Base-by-base conservation (phyloP, 2,113 vertebrate species). In the Syngnathus floridae region DNA sequence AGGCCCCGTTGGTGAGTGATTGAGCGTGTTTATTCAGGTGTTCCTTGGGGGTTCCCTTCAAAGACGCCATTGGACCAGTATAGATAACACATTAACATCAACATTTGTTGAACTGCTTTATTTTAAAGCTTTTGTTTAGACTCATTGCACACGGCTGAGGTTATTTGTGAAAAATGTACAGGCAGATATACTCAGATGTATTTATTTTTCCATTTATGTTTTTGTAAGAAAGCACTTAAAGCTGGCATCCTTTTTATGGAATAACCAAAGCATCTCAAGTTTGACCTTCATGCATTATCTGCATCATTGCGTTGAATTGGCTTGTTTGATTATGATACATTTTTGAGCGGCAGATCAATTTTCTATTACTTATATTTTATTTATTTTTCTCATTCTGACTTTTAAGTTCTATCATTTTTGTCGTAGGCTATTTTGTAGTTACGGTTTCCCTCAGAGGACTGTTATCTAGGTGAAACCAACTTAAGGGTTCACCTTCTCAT, bases 1-100 rank as follows among this genome's bases (percentile, higher is more conserved):
- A 70, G 93, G 91, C 49, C 97, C 97, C 0, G 91, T 98, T 4
- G 97, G 97, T 99, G 90, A 0, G 94, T 80, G 90, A 0, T 94
- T 80, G 17, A 5, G 35, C n/a, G 1, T 16, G 0, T 11, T 36
- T 57, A 10, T 56, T 35, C 61, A 9, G 71, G 13, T 48, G 51
- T 36, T 45, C 31, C 31, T 63, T 35, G 19, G 46, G 26, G 45
- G 19, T 41, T 43, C 21, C 43, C 37, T 45, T 43, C 9, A 13
- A 12, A n/a, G n/a, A 40, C 58, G 5, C 40, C 40, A 4, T 16
- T 4, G n/a, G 40, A n/a, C 6, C 21, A 7, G 40, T 12, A 12
- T 4, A 10, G 21, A 54, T 22, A 54, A 26, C 21, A 26, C 21
- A 54, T 10, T 11, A 54, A 11, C 21, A 54, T 22, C 26, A 26